Base-by-base conservation (phyloP, 1,140 invertebrate genomes). In the Bombus waltoni region DNA sequence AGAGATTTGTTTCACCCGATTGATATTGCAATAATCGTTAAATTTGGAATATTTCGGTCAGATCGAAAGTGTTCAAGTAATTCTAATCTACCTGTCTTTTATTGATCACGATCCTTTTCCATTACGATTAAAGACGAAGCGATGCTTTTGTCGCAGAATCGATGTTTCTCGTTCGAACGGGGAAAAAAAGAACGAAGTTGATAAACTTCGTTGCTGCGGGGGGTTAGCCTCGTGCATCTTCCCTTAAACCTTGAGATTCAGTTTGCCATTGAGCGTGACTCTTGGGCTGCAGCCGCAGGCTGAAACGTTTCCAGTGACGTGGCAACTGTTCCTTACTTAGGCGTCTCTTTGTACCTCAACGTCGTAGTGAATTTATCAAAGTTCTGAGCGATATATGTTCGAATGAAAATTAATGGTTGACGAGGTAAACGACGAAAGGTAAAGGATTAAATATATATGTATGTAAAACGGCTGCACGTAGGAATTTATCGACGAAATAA, bases 151-250 rank as follows among this genome's bases (percentile, higher is more conserved):
- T 77, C 57, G 9, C 10, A 76, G 73, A 65, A 35, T 76, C 74
- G 81, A 70, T 77, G 35, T 76, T 18, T 74, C 42, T 47, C 62
- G 25, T 65, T 6, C 3, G 44, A 76, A 83, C n/a, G 35, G 38
- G 32, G 73, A 62, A 15, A 47, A 28, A 71, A 62, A 5, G 47
- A 82, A 82, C 44, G 66, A 88, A 90, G 82, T 88, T 83, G 87
- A 68, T 59, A 81, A 87, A 88, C 76, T 88, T 85, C 77, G 70
- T 78, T 71, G 28, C 73, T 53, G 62, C 57, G 28, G 53, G 53
- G 42, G 40, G 22, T 35, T 59, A 28, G 11, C 22, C 53, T n/a
- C 59, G 13, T 76, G 62, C 65, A 66, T 73, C 57, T 85, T 28
- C 25, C 44, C 57, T 73, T 77, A 77, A 62, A 86, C 53, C 74